Percentiles rank a stretch among this genome's conserved stretches.
Conservation (phyloP, 2,113 vertebrate genomes). For the Sturnus vulgaris region DNA sequence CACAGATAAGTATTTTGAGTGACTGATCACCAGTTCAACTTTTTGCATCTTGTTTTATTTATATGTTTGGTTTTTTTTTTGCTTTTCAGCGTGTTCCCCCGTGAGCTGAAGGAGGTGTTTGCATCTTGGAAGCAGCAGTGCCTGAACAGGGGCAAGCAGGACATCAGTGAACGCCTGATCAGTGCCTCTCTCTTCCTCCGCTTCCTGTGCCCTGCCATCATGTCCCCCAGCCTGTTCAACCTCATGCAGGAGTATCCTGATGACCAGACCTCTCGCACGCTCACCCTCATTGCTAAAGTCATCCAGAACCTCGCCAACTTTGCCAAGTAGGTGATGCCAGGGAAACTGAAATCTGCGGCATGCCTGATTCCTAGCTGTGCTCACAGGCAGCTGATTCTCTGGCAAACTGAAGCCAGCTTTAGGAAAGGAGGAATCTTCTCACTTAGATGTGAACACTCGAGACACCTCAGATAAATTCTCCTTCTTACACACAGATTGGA, state of each 20-base stretch:
- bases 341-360: neutral
- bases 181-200: conserved; percentile 95
- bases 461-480: neutral
- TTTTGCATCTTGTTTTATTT: neutral
- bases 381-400: neutral
- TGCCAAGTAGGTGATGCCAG: conserved; percentile 81
- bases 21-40: neutral
- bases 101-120: conserved; percentile 95
- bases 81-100: conserved; percentile 86
- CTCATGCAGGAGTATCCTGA: conserved; percentile 96
- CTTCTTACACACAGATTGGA: neutral
- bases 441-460: neutral
- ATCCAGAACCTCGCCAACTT: conserved; percentile 99
- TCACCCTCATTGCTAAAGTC: conserved; percentile 96
- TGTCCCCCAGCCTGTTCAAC: conserved; percentile 95
- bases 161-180: conserved; percentile 92
- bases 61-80: no score
- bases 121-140: conserved; percentile 94
- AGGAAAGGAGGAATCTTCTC: neutral
- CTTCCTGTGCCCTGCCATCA: conserved; percentile 95
- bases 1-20: neutral
- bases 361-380: neutral
- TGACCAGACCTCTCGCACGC: conserved; percentile 88
- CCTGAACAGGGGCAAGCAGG: conserved; percentile 83
- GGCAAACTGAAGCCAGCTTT: neutral